phyloP scores from a whole-genome alignment of 2,797 vertebrate species.

The Pagetopsis macropterus region DNA sequence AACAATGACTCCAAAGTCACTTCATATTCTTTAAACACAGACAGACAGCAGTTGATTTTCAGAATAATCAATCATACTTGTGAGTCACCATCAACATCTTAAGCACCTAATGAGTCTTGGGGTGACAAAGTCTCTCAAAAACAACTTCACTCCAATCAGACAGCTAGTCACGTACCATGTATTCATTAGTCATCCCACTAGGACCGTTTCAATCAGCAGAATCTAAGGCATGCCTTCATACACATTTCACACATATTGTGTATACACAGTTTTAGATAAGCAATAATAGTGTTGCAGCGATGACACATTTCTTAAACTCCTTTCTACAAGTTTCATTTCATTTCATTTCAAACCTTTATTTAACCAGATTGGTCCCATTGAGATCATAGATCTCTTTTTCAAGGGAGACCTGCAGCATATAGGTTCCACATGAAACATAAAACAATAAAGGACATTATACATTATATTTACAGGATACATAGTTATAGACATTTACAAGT shows the following conservation, averaged over 20 bases:
- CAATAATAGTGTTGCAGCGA: too few species aligned
- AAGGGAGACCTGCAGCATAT: too few species aligned
- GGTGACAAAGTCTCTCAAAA: conserved; percentile 48
- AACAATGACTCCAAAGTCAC: conserved; percentile 36
- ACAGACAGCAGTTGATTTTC: conserved; percentile 50
- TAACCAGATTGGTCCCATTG: too few species aligned
- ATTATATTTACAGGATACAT: too few species aligned
- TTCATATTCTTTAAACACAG: conserved; percentile 56
- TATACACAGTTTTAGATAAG: conserved; percentile 5
- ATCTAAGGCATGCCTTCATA: conserved; percentile 1
- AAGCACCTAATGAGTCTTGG: conserved; percentile 55
- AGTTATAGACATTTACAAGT: too few species aligned
- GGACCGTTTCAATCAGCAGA: conserved; percentile 37
- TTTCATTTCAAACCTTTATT: too few species aligned
- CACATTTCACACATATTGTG: conserved; percentile 3
- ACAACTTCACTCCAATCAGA: conserved; percentile 51
- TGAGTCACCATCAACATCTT: conserved; percentile 62
- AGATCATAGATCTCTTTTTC: too few species aligned
- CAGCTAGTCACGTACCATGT: conserved; percentile 22
- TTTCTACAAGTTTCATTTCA: too few species aligned
- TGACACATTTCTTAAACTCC: too few species aligned
- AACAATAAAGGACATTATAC: too few species aligned
- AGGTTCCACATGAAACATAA: too few species aligned
- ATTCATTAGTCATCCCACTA: conserved; percentile 38
- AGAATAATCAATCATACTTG: conserved; percentile 59